Conservation (phyloP, 2,113 vertebrate species). For the Puntigrus tetrazona region DNA sequence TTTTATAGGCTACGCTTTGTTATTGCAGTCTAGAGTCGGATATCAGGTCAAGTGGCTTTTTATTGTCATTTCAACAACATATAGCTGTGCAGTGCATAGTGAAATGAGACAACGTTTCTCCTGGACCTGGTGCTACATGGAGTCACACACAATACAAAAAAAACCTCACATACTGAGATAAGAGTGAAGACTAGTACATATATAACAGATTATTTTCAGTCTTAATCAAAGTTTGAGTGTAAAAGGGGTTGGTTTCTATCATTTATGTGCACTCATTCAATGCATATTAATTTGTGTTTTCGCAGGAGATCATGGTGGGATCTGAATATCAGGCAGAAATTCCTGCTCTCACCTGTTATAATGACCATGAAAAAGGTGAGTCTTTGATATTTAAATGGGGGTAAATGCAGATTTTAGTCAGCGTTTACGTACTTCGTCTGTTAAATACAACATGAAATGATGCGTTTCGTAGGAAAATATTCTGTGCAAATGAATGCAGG, state of each 20-base stretch:
- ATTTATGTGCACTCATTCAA: not conserved
- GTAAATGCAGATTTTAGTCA: not conserved
- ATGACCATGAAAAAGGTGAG: conserved; percentile 74
- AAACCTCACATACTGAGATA: no score
- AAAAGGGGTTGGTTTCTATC: not conserved
- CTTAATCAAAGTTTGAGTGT: not conserved
- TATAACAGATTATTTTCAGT: not conserved
- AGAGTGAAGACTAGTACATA: no score
- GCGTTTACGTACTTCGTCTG: not conserved
- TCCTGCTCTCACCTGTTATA: conserved; percentile 77
- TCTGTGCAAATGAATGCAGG: not conserved
- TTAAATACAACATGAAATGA: not conserved
- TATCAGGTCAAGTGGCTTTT: no score
- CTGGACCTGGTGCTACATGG: no score
- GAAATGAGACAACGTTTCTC: no score
- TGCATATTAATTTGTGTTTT: not conserved
- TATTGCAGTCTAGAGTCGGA: not conserved
- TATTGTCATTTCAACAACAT: no score
- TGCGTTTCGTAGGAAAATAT: not conserved
- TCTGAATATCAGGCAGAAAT: conserved; percentile 88
- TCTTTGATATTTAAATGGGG: not conserved
- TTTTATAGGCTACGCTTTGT: not conserved
- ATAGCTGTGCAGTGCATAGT: no score
- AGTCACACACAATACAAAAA: no score
- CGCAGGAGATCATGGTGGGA: conserved; percentile 90